A percentile compares a stretch with the other conserved stretches of the same genome.
Conservation (phyloP, 2,888 invertebrate genomes). For the Copidosoma aretas region DNA sequence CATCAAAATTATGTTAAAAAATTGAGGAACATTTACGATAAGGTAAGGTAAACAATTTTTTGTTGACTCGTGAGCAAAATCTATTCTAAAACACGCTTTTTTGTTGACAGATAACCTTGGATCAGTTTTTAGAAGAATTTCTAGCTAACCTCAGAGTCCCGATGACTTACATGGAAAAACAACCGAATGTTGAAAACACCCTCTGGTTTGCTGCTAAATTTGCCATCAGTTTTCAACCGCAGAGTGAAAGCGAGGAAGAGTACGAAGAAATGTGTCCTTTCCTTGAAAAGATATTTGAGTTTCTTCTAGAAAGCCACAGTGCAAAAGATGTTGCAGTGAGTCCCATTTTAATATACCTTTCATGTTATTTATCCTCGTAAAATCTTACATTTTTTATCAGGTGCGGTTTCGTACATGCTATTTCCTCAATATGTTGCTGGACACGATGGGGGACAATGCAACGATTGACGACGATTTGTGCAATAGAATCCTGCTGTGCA, state of each 20-base stretch:
- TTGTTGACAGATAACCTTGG: slow-evolving; percentile 64
- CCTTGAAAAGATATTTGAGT: slow-evolving; percentile 68
- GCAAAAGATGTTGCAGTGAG: slow-evolving; percentile 62
- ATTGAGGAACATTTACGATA: slow-evolving; percentile 69
- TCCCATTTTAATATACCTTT: not conserved
- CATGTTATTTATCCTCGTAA: not conserved
- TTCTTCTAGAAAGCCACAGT: slow-evolving; percentile 67
- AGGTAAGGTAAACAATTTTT: slow-evolving; percentile 63
- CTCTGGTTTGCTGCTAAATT: slow-evolving; percentile 77
- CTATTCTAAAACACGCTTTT: not conserved
- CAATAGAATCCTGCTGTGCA: slow-evolving; percentile 73
- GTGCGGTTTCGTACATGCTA: slow-evolving; percentile 80
- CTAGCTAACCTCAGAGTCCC: slow-evolving; percentile 70
- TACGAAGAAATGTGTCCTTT: slow-evolving; percentile 64
- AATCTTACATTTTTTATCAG: slow-evolving; percentile 11
- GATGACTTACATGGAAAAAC: slow-evolving; percentile 72
- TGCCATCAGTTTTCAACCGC: slow-evolving; percentile 66
- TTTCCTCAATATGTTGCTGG: slow-evolving; percentile 77
- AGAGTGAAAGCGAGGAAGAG: slow-evolving; percentile 53
- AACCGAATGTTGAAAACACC: slow-evolving; percentile 73
- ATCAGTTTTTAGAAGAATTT: slow-evolving; percentile 71
- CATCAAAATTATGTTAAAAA: slow-evolving; percentile 72
- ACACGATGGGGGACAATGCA: slow-evolving; percentile 77
- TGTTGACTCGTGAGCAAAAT: not conserved
- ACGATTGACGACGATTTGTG: slow-evolving; percentile 79